Evolutionary conservation across 2,888 invertebrate species (phyloP), one percentile per base, ranked within the genome.

Genomic region (Mayetiola destructor): DNA sequence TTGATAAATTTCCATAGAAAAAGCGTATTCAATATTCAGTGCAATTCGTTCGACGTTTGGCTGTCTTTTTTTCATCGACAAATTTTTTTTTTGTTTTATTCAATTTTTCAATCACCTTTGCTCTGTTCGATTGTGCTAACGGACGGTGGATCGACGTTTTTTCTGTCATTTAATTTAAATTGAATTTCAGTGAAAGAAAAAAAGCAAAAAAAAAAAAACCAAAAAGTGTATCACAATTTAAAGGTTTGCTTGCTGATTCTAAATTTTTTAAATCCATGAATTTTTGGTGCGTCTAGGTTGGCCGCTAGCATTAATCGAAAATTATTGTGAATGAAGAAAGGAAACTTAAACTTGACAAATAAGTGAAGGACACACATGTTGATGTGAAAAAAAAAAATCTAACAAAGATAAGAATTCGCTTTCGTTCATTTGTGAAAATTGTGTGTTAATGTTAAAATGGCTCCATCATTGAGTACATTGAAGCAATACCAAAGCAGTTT

Each of bases 381-480:
- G n/a, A n/a, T n/a, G 29, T 10, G 29, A 42, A 42, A 42, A n/a
- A 18, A 42, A 18, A 6, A 8, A n/a, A n/a, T 39, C 16, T 10
- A 39, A n/a, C 23, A 52, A 52, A 27, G n/a, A 37, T 14, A 37
- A 37, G n/a, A 10, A 37, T n/a, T 32, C n/a, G n/a, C n/a, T n/a
- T n/a, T n/a, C n/a, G n/a, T n/a, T n/a, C n/a, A n/a, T n/a, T n/a
- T n/a, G n/a, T n/a, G n/a, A n/a, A n/a, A n/a, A n/a, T n/a, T n/a
- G n/a, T n/a, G n/a, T n/a, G n/a, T n/a, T n/a, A 32, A 10, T 32
- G 32, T 8, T 36, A 40, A 23, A 12, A 86, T 87, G 87, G 86
- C 87, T 64, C 85, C 85, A 63, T 79, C 77, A 68, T 76, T 85
- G 62, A 88, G 88, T 72, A 88, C 85, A 79, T 74, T 84, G 66